phyloP scores from a whole-genome alignment of 2,888 invertebrate species.

The Rhynchonema sp. region DNA sequence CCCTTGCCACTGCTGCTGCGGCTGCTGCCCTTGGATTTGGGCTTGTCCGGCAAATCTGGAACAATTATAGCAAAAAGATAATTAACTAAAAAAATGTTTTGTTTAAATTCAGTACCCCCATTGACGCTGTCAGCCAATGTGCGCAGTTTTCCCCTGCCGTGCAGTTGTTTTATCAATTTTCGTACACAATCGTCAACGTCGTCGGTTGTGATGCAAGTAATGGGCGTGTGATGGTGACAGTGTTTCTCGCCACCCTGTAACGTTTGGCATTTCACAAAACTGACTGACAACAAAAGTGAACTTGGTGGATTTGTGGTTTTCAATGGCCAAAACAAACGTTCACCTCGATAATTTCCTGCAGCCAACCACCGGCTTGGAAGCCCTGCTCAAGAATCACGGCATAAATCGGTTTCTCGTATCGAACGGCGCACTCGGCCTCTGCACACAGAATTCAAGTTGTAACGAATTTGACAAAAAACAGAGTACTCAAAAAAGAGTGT shows the following conservation, averaged over 20 bases:
- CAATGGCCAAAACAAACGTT: background rate
- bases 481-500: background rate
- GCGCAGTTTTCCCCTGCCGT: background rate
- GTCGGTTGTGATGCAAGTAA: background rate
- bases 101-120: too few relatives aligned
- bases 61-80: too few relatives aligned
- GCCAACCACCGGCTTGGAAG: conserved; percentile 29
- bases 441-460: conserved; percentile 4
- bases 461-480: background rate
- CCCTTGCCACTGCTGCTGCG: too few relatives aligned
- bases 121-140: too few relatives aligned
- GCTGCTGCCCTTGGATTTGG: too few relatives aligned
- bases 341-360: conserved; percentile 23
- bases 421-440: conserved; percentile 30
- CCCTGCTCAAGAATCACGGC: conserved; percentile 21
- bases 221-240: too few relatives aligned
- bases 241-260: too few relatives aligned
- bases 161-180: background rate
- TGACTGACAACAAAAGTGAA: too few relatives aligned
- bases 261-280: too few relatives aligned
- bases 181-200: background rate
- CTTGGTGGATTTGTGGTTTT: too few relatives aligned
- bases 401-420: conserved; percentile 25
- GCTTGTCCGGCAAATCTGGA: too few relatives aligned
- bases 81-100: too few relatives aligned